Base-by-base conservation (phyloP, 2,113 vertebrate genomes). In the Grallaria varia region DNA sequence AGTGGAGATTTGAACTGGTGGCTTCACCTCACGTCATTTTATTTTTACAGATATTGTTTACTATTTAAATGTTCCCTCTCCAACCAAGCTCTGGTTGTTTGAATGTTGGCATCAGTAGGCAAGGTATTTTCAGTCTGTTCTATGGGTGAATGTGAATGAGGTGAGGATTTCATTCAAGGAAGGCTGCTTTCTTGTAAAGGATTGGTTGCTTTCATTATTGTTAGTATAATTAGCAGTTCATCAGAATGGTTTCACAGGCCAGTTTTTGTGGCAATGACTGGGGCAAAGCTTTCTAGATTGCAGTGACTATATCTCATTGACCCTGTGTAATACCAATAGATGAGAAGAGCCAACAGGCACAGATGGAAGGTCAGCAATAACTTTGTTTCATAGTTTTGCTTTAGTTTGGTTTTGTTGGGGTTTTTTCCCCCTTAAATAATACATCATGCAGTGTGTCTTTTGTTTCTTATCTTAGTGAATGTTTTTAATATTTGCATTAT, bases 281-380 rank as follows among this genome's bases (percentile, higher is more conserved):
- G 60, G 44, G 76, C 39, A 56, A 74, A 45, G 47, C 71, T 89
- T 95, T 95, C 39, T 86, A 79, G 58, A 42, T 90, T 96, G 68
- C 71, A 82, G 42, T 78, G 72, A 89, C 86, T 96, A 93, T 96
- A 67, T 91, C 89, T 84, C 87, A 86, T 84, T 94, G 97, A 84
- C 77, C 84, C 37, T 37, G 31, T 84, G 69, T 49, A 60, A 74
- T 97, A 88, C 88, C 81, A 94, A 47, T 62, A 95, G 93, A 92
- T 82, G 82, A 40, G 84, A 93, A 81, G 84, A 93, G 40, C 45
- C 83, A 88, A 55, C 52, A 81, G 49, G 42, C 87, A 67, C 50
- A 90, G 91, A 87, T 17, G 68, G 84, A 88, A 96, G 94, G 96
- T 97, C 97, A 94, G 58, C 83, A 58, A 55, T 87, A 93, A 47